phyloP scores from a whole-genome alignment of 2,888 invertebrate species.

The Ditula angustiorana region DNA sequence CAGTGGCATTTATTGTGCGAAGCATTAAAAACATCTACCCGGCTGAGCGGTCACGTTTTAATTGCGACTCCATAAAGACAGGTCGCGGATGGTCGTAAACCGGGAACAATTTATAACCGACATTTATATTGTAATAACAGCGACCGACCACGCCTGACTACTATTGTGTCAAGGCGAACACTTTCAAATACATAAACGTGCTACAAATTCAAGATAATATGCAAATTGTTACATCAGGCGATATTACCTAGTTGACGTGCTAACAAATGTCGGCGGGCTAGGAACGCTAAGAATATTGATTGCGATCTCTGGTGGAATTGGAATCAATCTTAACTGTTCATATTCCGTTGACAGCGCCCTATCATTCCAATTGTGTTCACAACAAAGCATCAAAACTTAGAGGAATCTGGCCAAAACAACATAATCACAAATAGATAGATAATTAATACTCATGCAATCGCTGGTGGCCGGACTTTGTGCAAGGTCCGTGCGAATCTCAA shows the following conservation, averaged over 20 bases:
- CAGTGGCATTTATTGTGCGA: slow-evolving; percentile 4
- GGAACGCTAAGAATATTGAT: slow-evolving; percentile 32
- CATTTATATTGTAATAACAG: slow-evolving; percentile 55
- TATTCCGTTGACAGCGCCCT: not conserved
- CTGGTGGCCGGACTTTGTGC: too few species aligned
- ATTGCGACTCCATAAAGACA: slow-evolving; percentile 16
- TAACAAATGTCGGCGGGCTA: slow-evolving; percentile 19
- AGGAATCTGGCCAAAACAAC: not conserved
- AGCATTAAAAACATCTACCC: not conserved
- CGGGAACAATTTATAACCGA: slow-evolving; percentile 53
- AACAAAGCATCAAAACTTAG: not conserved
- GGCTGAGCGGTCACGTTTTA: not conserved
- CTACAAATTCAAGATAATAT: slow-evolving; percentile 39
- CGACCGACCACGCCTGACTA: slow-evolving; percentile 52
- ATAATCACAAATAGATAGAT: slow-evolving; percentile 2
- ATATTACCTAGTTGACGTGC: slow-evolving; percentile 35
- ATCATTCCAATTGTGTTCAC: not conserved
- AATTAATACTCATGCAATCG: too few species aligned
- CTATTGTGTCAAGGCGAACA: slow-evolving; percentile 65
- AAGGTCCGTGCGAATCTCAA: too few species aligned
- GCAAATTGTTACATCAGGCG: slow-evolving; percentile 39
- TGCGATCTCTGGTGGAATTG: slow-evolving; percentile 21
- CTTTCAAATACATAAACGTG: slow-evolving; percentile 57
- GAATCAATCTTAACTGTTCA: slow-evolving; percentile 17
- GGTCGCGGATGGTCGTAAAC: slow-evolving; percentile 38